phyloP scores from a whole-genome alignment of 1,140 invertebrate genomes.

The Zeugodacus cucurbitae region DNA sequence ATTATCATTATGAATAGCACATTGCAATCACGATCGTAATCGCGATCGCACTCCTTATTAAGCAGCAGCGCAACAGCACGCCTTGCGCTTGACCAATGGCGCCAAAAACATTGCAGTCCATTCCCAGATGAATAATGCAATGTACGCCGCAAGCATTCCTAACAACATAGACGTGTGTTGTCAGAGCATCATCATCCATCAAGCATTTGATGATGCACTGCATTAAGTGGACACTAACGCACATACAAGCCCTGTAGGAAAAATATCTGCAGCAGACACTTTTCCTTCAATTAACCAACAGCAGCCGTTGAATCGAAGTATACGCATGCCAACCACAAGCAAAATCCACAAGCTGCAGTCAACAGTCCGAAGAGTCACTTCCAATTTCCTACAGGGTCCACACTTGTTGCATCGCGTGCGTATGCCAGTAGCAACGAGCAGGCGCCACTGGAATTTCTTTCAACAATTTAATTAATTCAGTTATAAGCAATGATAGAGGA shows the following conservation, averaged over 20 bases:
- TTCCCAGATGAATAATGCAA: constrained; percentile 33
- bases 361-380: neutral
- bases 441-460: constrained; percentile 29
- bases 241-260: neutral
- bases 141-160: neutral
- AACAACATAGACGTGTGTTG: neutral
- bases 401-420: neutral
- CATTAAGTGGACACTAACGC: neutral
- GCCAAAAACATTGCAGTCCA: neutral
- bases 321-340: neutral
- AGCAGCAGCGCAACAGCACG: neutral
- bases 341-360: neutral
- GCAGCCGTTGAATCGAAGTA: neutral
- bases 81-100: neutral
- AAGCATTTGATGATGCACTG: neutral
- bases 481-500: constrained; percentile 30
- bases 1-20: constrained; percentile 20
- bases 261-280: neutral
- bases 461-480: constrained; percentile 42
- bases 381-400: neutral
- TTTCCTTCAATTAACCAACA: neutral
- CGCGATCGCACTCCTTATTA: neutral
- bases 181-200: constrained; percentile 6
- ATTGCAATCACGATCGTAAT: neutral
- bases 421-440: constrained; percentile 3